A percentile compares a stretch with the other conserved stretches of the same genome.
Evolutionary conservation across 2,888 invertebrate species (phyloP).

Genomic region (Eupithecia vulgata): DNA sequence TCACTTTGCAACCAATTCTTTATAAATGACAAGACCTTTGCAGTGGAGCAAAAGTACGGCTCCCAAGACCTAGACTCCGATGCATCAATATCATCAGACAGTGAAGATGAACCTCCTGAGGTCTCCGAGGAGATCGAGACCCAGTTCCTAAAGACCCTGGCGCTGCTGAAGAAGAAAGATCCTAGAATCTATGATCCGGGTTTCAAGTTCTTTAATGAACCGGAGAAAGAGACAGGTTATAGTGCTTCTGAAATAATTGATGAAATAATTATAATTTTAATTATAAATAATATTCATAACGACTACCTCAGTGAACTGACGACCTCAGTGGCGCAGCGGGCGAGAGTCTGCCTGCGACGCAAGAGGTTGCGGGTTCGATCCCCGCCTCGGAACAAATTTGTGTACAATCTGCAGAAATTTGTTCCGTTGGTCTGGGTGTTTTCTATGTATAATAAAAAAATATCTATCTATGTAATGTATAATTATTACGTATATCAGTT

Average conservation of each 20-base stretch:
- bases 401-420: too few species aligned
- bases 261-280: not conserved
- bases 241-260: not conserved
- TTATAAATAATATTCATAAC: too few species aligned
- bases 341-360: too few species aligned
- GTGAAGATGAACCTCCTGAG: slow-evolving; percentile 86
- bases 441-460: too few species aligned
- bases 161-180: slow-evolving; percentile 94
- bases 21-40: slow-evolving; percentile 41
- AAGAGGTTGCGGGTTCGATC: too few species aligned
- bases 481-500: too few species aligned
- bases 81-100: slow-evolving; percentile 78
- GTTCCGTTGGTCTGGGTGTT: too few species aligned
- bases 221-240: slow-evolving; percentile 71
- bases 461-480: too few species aligned
- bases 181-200: slow-evolving; percentile 93
- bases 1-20: not conserved
- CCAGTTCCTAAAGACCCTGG: slow-evolving; percentile 93
- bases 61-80: slow-evolving; percentile 77
- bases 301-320: too few species aligned
- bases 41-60: slow-evolving; percentile 91
- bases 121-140: slow-evolving; percentile 88
- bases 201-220: slow-evolving; percentile 86
- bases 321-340: too few species aligned
- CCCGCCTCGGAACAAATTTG: too few species aligned